Evolutionary conservation across 2,797 vertebrate species (phyloP).

Genomic region (Tapirus indicus): DNA sequence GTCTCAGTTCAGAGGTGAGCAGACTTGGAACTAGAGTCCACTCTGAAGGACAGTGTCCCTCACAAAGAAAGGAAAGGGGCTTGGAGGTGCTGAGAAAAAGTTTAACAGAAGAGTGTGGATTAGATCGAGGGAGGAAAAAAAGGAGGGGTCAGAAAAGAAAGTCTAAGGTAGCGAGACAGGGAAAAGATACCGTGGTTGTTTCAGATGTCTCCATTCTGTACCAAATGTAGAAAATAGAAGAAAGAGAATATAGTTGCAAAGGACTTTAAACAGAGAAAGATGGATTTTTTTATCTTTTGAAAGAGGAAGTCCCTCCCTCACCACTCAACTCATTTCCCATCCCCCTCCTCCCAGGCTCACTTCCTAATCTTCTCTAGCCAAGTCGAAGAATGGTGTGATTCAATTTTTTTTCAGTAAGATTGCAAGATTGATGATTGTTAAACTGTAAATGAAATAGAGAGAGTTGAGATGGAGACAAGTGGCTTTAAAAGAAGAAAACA

Average conservation of each 20-base stretch:
- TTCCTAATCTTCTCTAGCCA: background rate
- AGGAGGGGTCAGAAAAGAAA: background rate
- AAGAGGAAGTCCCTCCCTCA: background rate
- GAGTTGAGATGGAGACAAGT: background rate
- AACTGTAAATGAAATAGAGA: background rate
- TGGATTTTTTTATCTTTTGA: background rate
- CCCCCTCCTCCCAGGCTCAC: rapidly evolving
- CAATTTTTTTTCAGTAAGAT: background rate
- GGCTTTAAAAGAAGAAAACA: background rate
- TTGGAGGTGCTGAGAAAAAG: background rate
- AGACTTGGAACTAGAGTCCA: background rate
- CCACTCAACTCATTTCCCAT: background rate
- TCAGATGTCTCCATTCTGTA: background rate
- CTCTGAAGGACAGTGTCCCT: background rate
- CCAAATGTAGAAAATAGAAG: background rate
- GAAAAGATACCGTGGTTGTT: background rate
- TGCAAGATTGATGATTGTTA: background rate
- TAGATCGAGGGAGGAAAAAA: background rate
- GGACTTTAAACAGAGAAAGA: background rate
- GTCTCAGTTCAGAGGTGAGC: background rate
- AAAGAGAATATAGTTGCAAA: background rate
- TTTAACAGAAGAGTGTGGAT: background rate
- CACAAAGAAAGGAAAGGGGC: background rate
- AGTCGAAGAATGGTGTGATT: background rate
- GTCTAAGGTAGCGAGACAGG: background rate